phyloP scores from a whole-genome alignment of 2,797 vertebrate species.

The Smutsia temminckii region DNA sequence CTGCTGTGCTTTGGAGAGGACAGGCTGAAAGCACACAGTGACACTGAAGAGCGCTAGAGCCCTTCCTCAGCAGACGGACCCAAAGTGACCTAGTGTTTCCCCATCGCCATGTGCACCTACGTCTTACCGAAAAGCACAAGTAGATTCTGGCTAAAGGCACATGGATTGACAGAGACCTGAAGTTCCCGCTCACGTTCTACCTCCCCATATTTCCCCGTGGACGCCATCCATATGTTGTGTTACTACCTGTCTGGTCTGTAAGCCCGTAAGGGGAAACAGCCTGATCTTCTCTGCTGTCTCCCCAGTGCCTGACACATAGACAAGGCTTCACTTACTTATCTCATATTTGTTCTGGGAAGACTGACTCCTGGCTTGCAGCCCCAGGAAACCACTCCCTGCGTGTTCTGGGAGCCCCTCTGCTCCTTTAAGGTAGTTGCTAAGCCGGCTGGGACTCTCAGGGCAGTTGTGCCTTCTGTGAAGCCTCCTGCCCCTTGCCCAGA shows the following conservation, averaged over 20 bases:
- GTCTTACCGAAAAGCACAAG: not conserved
- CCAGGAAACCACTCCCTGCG: not conserved
- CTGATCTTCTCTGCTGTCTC: not conserved
- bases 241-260: not conserved
- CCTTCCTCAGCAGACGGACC: not conserved
- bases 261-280: rapidly evolving
- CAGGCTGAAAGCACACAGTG: not conserved
- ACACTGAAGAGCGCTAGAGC: not conserved
- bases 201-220: rapidly evolving
- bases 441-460: not conserved
- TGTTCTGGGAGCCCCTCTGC: not conserved
- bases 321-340: not conserved
- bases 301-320: not conserved
- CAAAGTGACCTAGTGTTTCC: no score
- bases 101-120: not conserved
- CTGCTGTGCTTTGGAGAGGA: not conserved
- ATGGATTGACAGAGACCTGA: not conserved
- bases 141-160: not conserved
- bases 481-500: not conserved
- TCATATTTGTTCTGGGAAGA: not conserved
- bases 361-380: not conserved
- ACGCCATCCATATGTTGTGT: rapidly evolving
- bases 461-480: not conserved
- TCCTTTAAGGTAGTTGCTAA: not conserved
- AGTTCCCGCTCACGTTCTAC: not conserved